Percentiles rank a stretch among this genome's conserved stretches.
Conservation (phyloP, 2,113 vertebrate species). For the Alces alces region DNA sequence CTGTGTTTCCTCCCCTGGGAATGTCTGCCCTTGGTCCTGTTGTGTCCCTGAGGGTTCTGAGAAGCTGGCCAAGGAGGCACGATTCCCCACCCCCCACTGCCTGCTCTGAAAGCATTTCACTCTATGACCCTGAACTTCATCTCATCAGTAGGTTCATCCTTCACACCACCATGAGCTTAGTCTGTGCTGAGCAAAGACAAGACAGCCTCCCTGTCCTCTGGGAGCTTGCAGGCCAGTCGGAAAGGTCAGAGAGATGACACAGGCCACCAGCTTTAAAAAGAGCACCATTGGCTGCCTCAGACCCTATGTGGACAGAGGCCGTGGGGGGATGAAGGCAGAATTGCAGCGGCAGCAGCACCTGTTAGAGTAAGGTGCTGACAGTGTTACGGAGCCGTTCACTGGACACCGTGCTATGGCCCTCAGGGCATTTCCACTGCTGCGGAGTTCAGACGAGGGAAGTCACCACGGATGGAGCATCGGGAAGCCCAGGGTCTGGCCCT, state of each 20-base stretch:
- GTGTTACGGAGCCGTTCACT: fast-evolving
- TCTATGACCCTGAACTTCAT: background rate
- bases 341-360: too few relatives aligned
- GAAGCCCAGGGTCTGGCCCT: background rate
- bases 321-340: too few relatives aligned
- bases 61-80: background rate
- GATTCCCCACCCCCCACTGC: fast-evolving
- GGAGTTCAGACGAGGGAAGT: background rate
- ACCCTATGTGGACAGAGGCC: background rate
- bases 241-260: background rate
- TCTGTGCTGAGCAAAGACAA: background rate
- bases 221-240: background rate
- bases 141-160: background rate
- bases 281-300: background rate
- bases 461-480: fast-evolving
- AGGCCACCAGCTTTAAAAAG: background rate
- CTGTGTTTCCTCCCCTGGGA: background rate
- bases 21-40: background rate
- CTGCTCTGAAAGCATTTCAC: background rate
- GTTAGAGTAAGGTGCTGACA: background rate
- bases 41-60: background rate
- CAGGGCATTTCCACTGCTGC: background rate
- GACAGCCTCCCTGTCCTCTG: background rate
- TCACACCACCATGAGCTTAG: background rate
- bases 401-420: fast-evolving